These are phyloP conservation scores for Sprattus sprattus DNA, from an alignment of 2,113 vertebrate species.

Conservation along the genomic window DNA sequence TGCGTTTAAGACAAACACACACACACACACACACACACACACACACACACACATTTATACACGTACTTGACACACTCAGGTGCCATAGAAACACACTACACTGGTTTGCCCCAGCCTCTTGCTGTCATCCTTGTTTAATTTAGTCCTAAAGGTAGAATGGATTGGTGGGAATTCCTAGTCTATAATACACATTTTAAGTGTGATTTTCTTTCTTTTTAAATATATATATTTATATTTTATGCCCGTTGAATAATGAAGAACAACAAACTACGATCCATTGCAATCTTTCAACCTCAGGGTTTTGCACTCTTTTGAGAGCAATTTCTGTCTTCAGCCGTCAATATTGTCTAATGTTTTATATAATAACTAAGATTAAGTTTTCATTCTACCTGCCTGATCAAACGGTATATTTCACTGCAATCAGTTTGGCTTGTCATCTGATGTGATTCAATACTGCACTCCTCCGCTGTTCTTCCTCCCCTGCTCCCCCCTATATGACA, in stretches of 20 bases:
- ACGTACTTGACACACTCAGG: neutral
- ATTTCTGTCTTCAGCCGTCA: neutral
- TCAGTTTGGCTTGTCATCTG: too few relatives aligned
- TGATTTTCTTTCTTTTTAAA: too few relatives aligned
- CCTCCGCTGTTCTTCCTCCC: too few relatives aligned
- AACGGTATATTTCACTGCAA: too few relatives aligned
- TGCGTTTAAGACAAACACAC: neutral
- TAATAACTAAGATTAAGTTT: neutral
- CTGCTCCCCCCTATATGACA: too few relatives aligned
- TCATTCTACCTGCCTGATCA: neutral
- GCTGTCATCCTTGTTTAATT: neutral
- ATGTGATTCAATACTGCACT: too few relatives aligned
- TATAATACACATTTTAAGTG: neutral
- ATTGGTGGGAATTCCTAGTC: neutral
- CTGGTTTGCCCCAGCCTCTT: neutral
- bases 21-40: neutral
- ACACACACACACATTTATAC: too few relatives aligned
- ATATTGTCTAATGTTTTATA: neutral
- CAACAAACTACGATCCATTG: too few relatives aligned
- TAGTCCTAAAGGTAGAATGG: neutral
- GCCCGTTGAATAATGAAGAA: too few relatives aligned
- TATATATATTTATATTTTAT: too few relatives aligned
- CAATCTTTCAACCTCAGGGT: too few relatives aligned
- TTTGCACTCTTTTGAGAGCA: neutral
- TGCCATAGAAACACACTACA: neutral